These are phyloP conservation scores for Galleria mellonella DNA, from an alignment of 1,140 invertebrate genomes.

Conservation along the genomic window DNA sequence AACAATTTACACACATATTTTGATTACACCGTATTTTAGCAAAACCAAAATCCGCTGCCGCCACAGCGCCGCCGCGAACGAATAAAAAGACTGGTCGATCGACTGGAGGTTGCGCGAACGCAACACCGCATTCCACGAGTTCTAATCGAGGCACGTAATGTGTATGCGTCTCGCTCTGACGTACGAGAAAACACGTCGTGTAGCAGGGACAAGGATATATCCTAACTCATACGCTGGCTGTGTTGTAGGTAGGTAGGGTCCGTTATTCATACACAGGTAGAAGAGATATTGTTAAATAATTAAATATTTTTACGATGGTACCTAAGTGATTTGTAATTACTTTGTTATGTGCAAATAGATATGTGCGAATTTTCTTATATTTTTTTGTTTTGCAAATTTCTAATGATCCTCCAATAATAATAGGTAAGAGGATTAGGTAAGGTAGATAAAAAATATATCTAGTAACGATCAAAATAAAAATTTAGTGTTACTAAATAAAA, in stretches of 20 bases:
- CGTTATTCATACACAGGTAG: constrained; percentile 67
- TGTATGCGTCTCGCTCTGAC: constrained; percentile 35
- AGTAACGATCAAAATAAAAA: too few relatives aligned
- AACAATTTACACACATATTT: constrained; percentile 63
- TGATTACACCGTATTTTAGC: constrained; percentile 26
- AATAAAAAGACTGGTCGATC: constrained; percentile 60
- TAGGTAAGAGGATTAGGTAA: too few relatives aligned
- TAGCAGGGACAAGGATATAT: constrained; percentile 19
- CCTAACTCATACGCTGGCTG: constrained; percentile 11
- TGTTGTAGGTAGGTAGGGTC: constrained; percentile 55
- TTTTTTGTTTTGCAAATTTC: too few relatives aligned
- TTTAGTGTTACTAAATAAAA: too few relatives aligned
- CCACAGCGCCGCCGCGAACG: constrained; percentile 38
- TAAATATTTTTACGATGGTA: neutral
- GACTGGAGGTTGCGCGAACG: constrained; percentile 51
- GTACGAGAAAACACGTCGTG: neutral
- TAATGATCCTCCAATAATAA: too few relatives aligned
- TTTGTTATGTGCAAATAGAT: too few relatives aligned
- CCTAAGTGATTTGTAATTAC: too few relatives aligned
- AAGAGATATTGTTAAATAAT: constrained; percentile 2
- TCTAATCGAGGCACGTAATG: constrained; percentile 41
- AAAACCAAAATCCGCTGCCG: constrained; percentile 18
- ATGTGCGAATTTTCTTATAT: too few relatives aligned
- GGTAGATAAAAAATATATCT: too few relatives aligned
- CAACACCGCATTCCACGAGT: constrained; percentile 64